phyloP scores from a whole-genome alignment of 1,140 invertebrate genomes.

The Formica exsecta region DNA sequence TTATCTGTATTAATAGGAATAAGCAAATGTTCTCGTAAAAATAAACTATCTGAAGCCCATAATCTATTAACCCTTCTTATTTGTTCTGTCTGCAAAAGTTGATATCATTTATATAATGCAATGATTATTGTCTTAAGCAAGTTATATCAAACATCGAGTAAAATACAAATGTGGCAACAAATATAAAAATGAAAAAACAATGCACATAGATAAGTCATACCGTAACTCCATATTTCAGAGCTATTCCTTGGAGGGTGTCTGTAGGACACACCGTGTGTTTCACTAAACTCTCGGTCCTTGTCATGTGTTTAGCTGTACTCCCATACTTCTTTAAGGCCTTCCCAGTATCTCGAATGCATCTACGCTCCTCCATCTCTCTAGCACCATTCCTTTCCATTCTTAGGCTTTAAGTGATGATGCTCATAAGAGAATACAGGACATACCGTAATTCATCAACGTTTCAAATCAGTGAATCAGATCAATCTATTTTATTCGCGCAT shows the following conservation, averaged over 20 bases:
- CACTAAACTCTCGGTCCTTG: conserved; percentile 90
- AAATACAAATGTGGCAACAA: conserved; percentile 71
- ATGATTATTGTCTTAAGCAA: background rate
- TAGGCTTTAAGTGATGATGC: conserved; percentile 41
- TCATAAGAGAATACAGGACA: conserved; percentile 11
- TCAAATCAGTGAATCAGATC: background rate
- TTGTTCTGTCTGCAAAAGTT: conserved; percentile 93
- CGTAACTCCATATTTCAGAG: conserved; percentile 96
- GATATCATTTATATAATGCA: background rate
- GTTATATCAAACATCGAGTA: background rate
- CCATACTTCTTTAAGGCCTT: conserved; percentile 95
- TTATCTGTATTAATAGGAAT: conserved; percentile 91
- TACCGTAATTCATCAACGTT: conserved; percentile 41
- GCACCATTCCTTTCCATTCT: conserved; percentile 85
- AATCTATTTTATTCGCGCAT: conserved; percentile 22
- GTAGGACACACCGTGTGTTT: conserved; percentile 92
- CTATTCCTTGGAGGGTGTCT: conserved; percentile 97
- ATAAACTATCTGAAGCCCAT: conserved; percentile 96
- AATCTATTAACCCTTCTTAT: conserved; percentile 95
- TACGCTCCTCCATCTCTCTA: conserved; percentile 93
- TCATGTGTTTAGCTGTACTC: conserved; percentile 91
- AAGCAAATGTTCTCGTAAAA: conserved; percentile 92
- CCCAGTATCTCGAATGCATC: conserved; percentile 93
- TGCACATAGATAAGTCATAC: conserved; percentile 86
- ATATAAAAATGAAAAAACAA: conserved; percentile 17